Percentiles rank a stretch among this genome's conserved stretches.
Conservation (phyloP, 30 jellyfish, hydroid and myxozoan species). For the Aurelia coerulea region DNA sequence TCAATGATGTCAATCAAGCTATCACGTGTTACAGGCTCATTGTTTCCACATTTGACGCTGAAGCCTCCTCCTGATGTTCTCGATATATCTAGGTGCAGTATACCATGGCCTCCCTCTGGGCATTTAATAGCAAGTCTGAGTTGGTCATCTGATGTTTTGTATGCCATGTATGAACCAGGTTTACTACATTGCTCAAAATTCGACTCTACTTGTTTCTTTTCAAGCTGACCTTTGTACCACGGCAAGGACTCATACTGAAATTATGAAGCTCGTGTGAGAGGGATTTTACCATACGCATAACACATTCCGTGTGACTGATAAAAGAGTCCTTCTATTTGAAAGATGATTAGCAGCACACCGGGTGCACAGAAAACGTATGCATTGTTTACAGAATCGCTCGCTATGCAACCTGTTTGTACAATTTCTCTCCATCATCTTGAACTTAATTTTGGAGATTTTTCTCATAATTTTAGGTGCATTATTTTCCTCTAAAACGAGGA, state of each 20-base stretch:
- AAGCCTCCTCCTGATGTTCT: conserved; percentile 68
- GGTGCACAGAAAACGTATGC: too few relatives aligned
- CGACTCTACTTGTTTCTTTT: conserved; percentile 52
- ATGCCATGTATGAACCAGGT: conserved; percentile 72
- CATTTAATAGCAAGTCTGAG: conserved; percentile 73
- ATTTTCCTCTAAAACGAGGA: too few relatives aligned
- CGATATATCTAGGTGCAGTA: conserved; percentile 53
- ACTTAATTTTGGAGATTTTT: too few relatives aligned
- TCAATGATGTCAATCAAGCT: conserved; percentile 65
- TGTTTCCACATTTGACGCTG: conserved; percentile 73
- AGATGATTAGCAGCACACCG: too few relatives aligned
- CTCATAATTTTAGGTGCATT: too few relatives aligned
- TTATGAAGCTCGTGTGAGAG: neutral
- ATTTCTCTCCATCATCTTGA: too few relatives aligned
- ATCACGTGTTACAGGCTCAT: conserved; percentile 66
- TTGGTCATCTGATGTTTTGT: conserved; percentile 31
- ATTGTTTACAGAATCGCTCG: too few relatives aligned
- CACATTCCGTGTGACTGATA: too few relatives aligned
- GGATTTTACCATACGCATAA: neutral
- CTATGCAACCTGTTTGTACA: too few relatives aligned
- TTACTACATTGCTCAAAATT: conserved; percentile 38
- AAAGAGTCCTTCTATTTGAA: too few relatives aligned
- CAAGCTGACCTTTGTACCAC: conserved; percentile 78
- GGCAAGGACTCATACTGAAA: conserved; percentile 59
- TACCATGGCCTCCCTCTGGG: conserved; percentile 66